These are phyloP conservation scores for Rallus limicola DNA, from an alignment of 2,113 vertebrate species.

Conservation along the genomic window DNA sequence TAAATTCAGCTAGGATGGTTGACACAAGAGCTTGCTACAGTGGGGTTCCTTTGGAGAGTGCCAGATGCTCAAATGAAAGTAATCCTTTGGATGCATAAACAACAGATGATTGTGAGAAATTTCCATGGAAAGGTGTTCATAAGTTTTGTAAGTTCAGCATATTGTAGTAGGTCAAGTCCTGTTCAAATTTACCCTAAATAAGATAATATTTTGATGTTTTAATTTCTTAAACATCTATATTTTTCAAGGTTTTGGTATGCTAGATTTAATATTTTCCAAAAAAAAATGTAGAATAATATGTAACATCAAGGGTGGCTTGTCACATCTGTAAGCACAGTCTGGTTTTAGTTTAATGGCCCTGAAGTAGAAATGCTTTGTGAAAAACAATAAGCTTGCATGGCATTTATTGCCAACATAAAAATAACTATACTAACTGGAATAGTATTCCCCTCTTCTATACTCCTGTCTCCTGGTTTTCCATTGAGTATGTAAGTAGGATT, in stretches of 20 bases:
- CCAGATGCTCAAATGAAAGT: background rate
- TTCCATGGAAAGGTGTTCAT: background rate
- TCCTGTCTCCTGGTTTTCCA: background rate
- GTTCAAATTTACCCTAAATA: conserved; percentile 14
- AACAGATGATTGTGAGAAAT: conserved; percentile 24
- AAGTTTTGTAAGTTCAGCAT: background rate
- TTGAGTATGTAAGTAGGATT: background rate
- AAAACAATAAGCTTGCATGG: background rate
- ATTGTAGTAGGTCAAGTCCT: background rate
- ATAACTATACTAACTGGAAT: background rate
- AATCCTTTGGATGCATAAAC: background rate
- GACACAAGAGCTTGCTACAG: background rate
- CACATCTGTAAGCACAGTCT: conserved; percentile 30
- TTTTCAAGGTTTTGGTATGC: background rate
- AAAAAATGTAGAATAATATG: background rate
- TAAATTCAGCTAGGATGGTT: background rate
- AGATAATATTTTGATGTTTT: background rate
- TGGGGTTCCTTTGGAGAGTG: background rate
- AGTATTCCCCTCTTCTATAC: background rate
- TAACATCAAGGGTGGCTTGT: background rate
- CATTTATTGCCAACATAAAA: conserved; percentile 12
- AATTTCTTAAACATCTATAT: background rate
- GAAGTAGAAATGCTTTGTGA: background rate
- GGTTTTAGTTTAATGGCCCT: conserved; percentile 16
- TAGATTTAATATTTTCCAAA: background rate